Evolutionary conservation across 1,140 invertebrate genomes (phyloP), one percentile per base, ranked within the genome.

Genomic region (Zaprionus africanus): DNA sequence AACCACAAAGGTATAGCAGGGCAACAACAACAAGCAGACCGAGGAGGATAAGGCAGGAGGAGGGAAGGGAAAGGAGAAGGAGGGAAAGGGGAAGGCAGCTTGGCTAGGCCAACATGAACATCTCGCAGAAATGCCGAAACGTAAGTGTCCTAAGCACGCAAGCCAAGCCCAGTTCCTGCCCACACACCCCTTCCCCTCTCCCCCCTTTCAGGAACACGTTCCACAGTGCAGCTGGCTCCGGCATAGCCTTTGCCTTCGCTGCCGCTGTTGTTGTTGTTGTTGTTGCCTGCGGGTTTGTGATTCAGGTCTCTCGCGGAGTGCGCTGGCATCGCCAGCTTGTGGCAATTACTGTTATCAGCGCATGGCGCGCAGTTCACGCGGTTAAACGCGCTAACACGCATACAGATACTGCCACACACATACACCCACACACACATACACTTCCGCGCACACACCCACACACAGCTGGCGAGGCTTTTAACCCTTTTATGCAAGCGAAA

Each of bases 271-370:
- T 4, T 49, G 46, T 1, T 13, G 12, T 24, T 51, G 46, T 24
- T 56, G 24, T 13, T 56, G 62, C 61, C 41, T 73, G 63, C 46
- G 73, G 60, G 73, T 43, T 54, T 70, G 59, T 76, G 73, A 63
- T 70, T 70, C 59, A 71, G 73, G 60, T 58, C 76, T 49, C 62
- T 60, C n/a, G 43, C 51, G 24, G 56, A 68, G 64, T 78, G 71
- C 41, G n/a, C 60, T 61, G 76, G 71, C 71, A 78, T 78, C 9
- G 76, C 76, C 85, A 90, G 85, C 85, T 88, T 84, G 84, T 87
- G 86, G 88, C 88, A 90, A 91, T 91, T 91, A 91, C 82, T 78
- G 79, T 91, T 91, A 91, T 91, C 88, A 91, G 84, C 81, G 76
- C 90, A 79, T 71, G 86, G 82, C 62, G 86, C 86, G 76, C 85